phyloP scores from a whole-genome alignment of 2,113 vertebrate species.

The Cettia cetti region DNA sequence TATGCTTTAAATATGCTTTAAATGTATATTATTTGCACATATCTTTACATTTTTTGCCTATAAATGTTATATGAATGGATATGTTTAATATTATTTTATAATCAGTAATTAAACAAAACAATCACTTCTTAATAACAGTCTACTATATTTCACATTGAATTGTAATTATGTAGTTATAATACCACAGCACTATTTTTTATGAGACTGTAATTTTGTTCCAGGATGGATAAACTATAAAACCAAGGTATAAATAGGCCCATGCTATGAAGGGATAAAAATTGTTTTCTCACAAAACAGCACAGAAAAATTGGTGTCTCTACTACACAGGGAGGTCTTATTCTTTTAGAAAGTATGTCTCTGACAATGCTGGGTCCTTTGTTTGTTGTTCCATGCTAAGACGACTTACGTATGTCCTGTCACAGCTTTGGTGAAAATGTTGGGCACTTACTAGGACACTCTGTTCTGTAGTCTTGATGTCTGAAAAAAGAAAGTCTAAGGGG shows the following conservation, averaged over 20 bases:
- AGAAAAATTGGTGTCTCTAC: not conserved
- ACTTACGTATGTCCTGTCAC: not conserved
- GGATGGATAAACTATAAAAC: not conserved
- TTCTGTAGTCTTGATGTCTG: not conserved
- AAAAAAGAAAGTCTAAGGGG: not conserved
- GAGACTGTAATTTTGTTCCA: not conserved
- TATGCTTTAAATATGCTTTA: not conserved
- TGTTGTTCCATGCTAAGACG: not conserved
- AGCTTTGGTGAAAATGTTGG: not conserved
- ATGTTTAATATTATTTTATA: constrained; percentile 40
- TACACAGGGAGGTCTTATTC: not conserved
- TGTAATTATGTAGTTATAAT: not conserved
- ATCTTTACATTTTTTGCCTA: not conserved
- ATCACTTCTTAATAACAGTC: not conserved
- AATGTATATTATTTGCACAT: not conserved
- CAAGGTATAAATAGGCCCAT: not conserved
- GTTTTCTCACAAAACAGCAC: not conserved
- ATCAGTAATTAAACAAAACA: constrained; percentile 16
- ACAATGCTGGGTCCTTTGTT: not conserved
- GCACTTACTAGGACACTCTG: not conserved
- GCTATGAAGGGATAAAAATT: not conserved
- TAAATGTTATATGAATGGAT: not conserved
- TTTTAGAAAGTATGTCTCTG: not conserved
- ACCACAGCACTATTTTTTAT: not conserved
- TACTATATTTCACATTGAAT: not conserved